Evolutionary conservation across 2,113 vertebrate species (phyloP).

Genomic region (Sigmodon hispidus): DNA sequence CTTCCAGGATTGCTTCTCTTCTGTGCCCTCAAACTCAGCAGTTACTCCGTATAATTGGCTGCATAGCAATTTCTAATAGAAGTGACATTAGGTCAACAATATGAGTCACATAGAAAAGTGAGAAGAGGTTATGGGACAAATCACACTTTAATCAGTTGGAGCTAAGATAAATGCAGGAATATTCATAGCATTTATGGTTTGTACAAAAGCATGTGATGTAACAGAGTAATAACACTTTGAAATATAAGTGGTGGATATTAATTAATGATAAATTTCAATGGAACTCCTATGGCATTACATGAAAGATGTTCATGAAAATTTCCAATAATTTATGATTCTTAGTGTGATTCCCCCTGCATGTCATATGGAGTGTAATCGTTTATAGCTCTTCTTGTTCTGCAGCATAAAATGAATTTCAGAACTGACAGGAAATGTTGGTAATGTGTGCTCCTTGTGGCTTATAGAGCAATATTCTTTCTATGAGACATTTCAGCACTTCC

Average conservation of each 20-base stretch:
- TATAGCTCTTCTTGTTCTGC: conserved; percentile 35
- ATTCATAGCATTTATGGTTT: conserved; percentile 77
- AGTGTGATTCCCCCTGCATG: conserved; percentile 41
- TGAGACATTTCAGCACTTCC: not conserved
- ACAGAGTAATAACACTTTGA: conserved; percentile 64
- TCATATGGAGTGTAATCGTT: conserved; percentile 47
- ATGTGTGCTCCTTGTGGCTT: not conserved
- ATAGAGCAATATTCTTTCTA: not conserved
- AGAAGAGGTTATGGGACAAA: conserved; percentile 76
- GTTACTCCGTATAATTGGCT: conserved; percentile 78
- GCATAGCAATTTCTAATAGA: conserved; percentile 74
- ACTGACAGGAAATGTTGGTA: conserved; percentile 31
- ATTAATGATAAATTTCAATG: conserved; percentile 74
- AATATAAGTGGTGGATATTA: conserved; percentile 62
- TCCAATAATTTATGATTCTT: conserved; percentile 65
- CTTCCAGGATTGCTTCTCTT: conserved; percentile 42
- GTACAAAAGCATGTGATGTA: conserved; percentile 60
- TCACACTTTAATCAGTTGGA: conserved; percentile 77
- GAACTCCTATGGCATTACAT: conserved; percentile 65
- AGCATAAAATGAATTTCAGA: conserved; percentile 21
- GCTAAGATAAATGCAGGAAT: conserved; percentile 77
- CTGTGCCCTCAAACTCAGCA: conserved; percentile 66
- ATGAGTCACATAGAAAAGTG: conserved; percentile 77
- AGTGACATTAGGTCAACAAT: conserved; percentile 75
- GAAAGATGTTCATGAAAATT: conserved; percentile 63